Percentiles rank a stretch among this genome's conserved stretches.
These are phyloP conservation scores for Vidua chalybeata DNA, from an alignment of 2,113 vertebrate genomes.

Conservation along the genomic window DNA sequence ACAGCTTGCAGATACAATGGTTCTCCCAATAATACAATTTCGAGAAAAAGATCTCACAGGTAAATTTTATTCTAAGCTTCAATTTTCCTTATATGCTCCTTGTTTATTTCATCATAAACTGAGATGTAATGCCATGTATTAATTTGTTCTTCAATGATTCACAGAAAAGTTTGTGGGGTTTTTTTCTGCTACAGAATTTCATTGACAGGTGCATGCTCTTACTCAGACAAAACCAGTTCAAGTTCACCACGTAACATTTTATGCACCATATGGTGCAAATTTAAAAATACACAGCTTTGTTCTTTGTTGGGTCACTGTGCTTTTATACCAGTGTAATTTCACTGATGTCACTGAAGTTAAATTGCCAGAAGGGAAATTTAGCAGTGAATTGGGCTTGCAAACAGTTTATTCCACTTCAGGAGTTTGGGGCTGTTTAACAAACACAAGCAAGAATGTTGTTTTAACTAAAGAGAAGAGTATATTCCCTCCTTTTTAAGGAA, in stretches of 20 bases:
- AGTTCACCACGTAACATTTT: neutral
- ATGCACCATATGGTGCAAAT: neutral
- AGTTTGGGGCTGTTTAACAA: neutral
- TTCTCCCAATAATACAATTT: conserved; percentile 95
- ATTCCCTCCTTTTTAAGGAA: neutral
- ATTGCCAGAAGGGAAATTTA: neutral
- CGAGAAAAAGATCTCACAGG: conserved; percentile 98
- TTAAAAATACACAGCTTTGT: neutral
- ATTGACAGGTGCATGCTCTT: neutral
- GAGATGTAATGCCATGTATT: neutral
- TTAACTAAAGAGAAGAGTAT: neutral
- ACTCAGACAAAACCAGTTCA: neutral
- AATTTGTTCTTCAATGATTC: neutral
- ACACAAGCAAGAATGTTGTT: neutral
- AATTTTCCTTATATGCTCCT: neutral
- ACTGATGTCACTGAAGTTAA: neutral
- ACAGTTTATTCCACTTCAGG: neutral
- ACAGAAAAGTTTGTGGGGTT: neutral
- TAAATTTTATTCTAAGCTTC: conserved; percentile 55
- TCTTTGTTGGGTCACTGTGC: neutral
- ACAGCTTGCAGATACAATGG: conserved; percentile 94
- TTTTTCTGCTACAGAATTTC: neutral
- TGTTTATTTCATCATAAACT: neutral
- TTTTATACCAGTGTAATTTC: neutral
- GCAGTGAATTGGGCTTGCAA: neutral